These are phyloP conservation scores for Steinernema hermaphroditum DNA, from an alignment of 2,888 invertebrate species.

Conservation along the genomic window DNA sequence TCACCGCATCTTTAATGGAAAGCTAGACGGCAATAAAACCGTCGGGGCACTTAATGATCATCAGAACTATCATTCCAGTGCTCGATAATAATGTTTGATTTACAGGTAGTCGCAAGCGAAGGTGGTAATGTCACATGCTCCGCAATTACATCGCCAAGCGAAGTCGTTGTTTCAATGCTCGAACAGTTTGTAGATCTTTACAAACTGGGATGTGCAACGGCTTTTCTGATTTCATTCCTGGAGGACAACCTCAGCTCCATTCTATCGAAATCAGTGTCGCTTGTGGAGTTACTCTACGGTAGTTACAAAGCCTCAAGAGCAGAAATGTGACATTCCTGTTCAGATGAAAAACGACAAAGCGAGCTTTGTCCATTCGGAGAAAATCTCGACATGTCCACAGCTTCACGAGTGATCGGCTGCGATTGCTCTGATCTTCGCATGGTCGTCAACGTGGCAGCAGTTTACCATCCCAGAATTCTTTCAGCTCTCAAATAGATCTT, in stretches of 20 bases:
- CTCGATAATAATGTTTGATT: background rate
- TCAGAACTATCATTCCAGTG: too few relatives aligned
- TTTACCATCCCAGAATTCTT: slow-evolving; percentile 57
- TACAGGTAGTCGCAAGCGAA: slow-evolving; percentile 44
- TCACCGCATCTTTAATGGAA: too few relatives aligned
- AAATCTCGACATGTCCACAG: slow-evolving; percentile 43
- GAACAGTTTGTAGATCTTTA: slow-evolving; percentile 58
- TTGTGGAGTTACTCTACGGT: slow-evolving; percentile 50
- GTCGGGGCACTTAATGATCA: too few relatives aligned
- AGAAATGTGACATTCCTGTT: background rate
- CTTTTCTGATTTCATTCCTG: slow-evolving; percentile 58
- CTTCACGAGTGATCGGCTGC: slow-evolving; percentile 54
- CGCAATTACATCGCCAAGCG: slow-evolving; percentile 52
- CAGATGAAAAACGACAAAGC: slow-evolving; percentile 4
- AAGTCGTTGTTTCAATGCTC: slow-evolving; percentile 57
- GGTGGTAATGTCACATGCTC: slow-evolving; percentile 41
- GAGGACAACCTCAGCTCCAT: slow-evolving; percentile 62
- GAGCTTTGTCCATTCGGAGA: background rate
- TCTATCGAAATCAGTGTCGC: slow-evolving; percentile 52
- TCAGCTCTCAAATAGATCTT: slow-evolving; percentile 32
- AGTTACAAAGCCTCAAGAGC: background rate
- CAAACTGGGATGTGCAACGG: slow-evolving; percentile 41
- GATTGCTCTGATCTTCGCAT: slow-evolving; percentile 61
- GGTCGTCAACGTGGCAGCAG: slow-evolving; percentile 60
- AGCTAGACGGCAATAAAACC: too few relatives aligned